Conservation (phyloP, 2,113 vertebrate species). For the Larimichthys crocea region DNA sequence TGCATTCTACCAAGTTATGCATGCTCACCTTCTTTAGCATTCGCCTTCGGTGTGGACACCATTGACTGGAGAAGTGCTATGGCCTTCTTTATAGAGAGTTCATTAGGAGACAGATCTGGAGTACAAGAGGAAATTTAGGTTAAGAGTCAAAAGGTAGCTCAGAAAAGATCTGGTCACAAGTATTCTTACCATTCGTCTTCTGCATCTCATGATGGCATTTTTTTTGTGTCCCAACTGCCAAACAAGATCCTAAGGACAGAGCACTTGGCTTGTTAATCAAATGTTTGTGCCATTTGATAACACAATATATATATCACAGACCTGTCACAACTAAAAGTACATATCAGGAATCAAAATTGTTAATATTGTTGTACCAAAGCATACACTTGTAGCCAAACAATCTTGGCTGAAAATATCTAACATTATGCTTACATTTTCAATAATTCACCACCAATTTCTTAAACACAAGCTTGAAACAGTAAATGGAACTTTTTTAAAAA, state of each 20-base stretch:
- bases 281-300: no score
- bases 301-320: neutral
- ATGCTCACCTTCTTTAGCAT: constrained; percentile 29
- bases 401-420: neutral
- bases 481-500: neutral
- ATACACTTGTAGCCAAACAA: no score
- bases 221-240: neutral
- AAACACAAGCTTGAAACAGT: neutral
- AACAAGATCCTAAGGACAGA: constrained; percentile 17
- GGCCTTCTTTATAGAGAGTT: neutral
- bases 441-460: neutral
- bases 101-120: constrained; percentile 18
- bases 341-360: neutral
- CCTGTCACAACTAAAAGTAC: neutral
- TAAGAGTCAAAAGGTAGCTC: neutral
- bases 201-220: fast-evolving
- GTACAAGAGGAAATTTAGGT: neutral
- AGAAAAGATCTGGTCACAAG: no score
- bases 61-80: constrained; percentile 13
- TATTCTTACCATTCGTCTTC: neutral
- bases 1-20: neutral
- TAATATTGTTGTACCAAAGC: neutral
- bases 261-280: neutral
- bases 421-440: neutral
- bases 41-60: neutral